phyloP scores from a whole-genome alignment of 1,140 invertebrate species.

The Dendrolimus punctatus region DNA sequence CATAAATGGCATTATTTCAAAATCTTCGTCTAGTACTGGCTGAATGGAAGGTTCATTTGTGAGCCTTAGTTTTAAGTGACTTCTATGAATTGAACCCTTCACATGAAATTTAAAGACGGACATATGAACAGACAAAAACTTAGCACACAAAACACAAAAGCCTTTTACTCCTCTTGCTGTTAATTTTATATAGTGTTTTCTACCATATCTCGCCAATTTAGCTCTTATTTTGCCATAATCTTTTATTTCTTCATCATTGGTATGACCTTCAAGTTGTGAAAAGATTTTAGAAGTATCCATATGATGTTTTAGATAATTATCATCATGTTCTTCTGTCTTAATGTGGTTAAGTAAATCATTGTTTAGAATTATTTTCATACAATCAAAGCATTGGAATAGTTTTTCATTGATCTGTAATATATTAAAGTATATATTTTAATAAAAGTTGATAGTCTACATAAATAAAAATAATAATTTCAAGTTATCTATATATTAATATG shows the following conservation, averaged over 20 bases:
- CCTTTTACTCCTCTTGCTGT: constrained; percentile 29
- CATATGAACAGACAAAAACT: constrained; percentile 27
- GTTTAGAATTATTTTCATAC: constrained; percentile 15
- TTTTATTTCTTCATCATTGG: constrained; percentile 1
- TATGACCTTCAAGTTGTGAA: too few species aligned
- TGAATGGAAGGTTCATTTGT: constrained; percentile 5
- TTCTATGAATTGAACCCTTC: constrained; percentile 25
- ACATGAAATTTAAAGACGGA: constrained; percentile 32
- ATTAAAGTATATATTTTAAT: too few species aligned
- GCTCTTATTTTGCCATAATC: constrained; percentile 35
- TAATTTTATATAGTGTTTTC: constrained; percentile 32
- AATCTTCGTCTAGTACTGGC: background rate
- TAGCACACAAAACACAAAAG: constrained; percentile 33
- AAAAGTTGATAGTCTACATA: too few species aligned
- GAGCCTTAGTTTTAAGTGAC: constrained; percentile 29
- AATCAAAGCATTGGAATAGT: constrained; percentile 33
- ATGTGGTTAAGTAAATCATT: constrained; percentile 13
- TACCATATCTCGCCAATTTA: constrained; percentile 33
- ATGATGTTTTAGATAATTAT: too few species aligned
- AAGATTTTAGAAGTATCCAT: too few species aligned
- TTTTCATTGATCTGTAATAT: constrained; percentile 27
- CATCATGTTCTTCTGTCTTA: constrained; percentile 5
- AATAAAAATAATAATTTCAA: too few species aligned
- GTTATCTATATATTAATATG: too few species aligned
- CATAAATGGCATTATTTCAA: background rate